Evolutionary conservation across 2,888 invertebrate species (phyloP), one percentile per base, ranked within the genome.

Genomic region (Pristionchus entomophagus): DNA sequence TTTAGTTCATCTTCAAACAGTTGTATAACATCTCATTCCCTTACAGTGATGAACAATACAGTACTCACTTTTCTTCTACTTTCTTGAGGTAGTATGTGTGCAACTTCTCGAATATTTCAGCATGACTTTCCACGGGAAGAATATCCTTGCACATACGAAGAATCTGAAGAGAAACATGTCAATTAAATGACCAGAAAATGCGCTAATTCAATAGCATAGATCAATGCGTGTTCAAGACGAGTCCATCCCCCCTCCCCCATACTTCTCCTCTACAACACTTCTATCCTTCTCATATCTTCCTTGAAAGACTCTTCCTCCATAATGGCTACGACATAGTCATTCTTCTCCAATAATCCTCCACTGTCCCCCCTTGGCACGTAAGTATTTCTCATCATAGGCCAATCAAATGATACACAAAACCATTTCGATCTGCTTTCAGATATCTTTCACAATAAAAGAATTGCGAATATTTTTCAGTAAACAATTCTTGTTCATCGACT

Each of bases 61-160:
- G 2, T 41, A 62, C 65, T 69, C 65, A 84, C 84, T 49, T 41
- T 5, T 69, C 84, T 17, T 62, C 84, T 35, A 26, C 84, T 49
- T 84, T 84, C 69, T 65, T 62, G 49, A 84, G 49, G n/a, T 69
- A 84, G 49, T 49, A 84, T n/a, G 45, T 41, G 45, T 38, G 29
- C 5, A 62, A n/a, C 62, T 84, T 84, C 49, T 49, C 32, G 35
- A 84, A 82, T 22, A 35, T 45, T n/a, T 59, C 59, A 12, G 10
- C 82, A n/a, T n/a, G 41, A 17, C 14, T 19, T 26, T 82, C 59
- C 29, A n/a, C 41, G 22, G 82, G 82, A n/a, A 82, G 26, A 35
- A 82, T 59, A 26, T 59, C 45, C 26, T 82, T 82, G 26, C 26
- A 45, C 38, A 26, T n/a, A 5, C 38, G 38, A 22, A 53, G 56